These are phyloP conservation scores for Spatula versicolor DNA, from an alignment of 2,797 vertebrate species.

Conservation along the genomic window DNA sequence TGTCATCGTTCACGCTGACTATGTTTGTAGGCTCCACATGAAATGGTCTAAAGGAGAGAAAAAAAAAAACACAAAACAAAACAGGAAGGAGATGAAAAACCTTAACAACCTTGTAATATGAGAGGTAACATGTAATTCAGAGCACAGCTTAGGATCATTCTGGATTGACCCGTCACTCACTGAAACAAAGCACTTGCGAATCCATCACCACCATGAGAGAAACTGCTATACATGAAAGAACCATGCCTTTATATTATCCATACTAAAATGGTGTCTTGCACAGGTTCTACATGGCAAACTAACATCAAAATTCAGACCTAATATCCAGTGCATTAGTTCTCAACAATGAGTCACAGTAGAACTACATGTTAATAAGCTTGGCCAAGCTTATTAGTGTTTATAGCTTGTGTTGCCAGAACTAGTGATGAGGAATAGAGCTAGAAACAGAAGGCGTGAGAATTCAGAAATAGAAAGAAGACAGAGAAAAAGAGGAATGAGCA, in stretches of 20 bases:
- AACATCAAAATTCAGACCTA: not conserved
- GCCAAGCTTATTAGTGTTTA: not conserved
- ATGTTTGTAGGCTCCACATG: slow-evolving; percentile 92
- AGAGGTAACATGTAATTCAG: not conserved
- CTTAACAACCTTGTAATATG: not conserved
- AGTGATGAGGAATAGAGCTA: not conserved
- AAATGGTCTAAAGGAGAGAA: slow-evolving; percentile 85
- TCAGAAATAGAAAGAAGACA: not conserved
- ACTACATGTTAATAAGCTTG: not conserved
- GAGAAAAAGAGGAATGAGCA: not conserved
- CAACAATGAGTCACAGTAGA: not conserved
- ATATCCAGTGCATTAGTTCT: not conserved
- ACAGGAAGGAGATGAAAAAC: not conserved
- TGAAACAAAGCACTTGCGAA: not conserved
- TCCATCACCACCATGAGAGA: not conserved
- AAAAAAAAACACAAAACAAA: not conserved
- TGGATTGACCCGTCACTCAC: not conserved
- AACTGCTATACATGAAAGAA: not conserved
- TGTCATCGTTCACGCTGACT: slow-evolving; percentile 68
- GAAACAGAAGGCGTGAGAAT: not conserved
- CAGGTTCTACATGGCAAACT: not conserved
- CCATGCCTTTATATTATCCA: not conserved
- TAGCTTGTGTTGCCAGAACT: not conserved
- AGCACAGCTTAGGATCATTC: not conserved
- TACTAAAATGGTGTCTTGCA: not conserved